Evolutionary conservation across 2,113 vertebrate genomes (phyloP).

Genomic region (Numenius arquata): DNA sequence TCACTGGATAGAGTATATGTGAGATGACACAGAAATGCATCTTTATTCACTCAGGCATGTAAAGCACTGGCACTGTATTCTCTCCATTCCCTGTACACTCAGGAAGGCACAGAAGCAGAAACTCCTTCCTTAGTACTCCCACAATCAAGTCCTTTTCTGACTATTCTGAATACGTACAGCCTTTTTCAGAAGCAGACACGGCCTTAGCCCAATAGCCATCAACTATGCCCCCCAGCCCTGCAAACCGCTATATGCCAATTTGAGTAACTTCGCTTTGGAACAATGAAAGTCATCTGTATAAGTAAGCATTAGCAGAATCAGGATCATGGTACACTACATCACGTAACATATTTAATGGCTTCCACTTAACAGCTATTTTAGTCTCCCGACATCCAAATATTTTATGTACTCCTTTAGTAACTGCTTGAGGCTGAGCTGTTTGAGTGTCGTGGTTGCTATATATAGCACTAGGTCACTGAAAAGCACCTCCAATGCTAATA

Average conservation of each 20-base stretch:
- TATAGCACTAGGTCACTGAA: neutral
- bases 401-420: neutral
- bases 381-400: neutral
- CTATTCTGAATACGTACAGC: fast-evolving
- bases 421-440: neutral
- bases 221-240: fast-evolving
- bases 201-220: neutral
- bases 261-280: neutral
- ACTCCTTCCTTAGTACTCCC: fast-evolving
- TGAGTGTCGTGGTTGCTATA: neutral
- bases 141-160: neutral
- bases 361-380: neutral
- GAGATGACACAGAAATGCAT: neutral
- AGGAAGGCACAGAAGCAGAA: neutral
- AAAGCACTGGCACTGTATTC: neutral
- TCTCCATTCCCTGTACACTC: neutral
- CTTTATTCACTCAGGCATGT: neutral
- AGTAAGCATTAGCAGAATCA: neutral
- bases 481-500: neutral
- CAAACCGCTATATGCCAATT: fast-evolving
- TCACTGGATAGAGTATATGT: neutral
- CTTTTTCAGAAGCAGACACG: fast-evolving
- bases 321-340: neutral
- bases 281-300: neutral
- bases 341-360: neutral